Evolutionary conservation across 2,113 vertebrate species (phyloP), one percentile per base, ranked within the genome.

Genomic region (Illadopsis cleaveri): DNA sequence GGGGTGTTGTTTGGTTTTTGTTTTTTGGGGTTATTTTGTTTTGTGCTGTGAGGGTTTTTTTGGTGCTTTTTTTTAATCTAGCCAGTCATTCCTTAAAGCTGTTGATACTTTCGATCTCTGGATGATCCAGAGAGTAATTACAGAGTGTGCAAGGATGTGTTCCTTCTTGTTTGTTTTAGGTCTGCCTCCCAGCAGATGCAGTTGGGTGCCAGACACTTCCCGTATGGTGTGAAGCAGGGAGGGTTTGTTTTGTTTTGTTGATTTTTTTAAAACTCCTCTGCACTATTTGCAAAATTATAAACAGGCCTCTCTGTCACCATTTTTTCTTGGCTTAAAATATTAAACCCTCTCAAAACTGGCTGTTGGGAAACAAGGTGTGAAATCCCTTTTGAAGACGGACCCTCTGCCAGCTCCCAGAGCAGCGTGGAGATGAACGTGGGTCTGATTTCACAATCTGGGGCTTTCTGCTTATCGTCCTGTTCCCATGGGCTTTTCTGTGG

Each of bases 401-500:
- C 33, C 38, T 64, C 31, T 64, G 27, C 33, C 33, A 30, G 35
- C 35, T 85, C 79, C 44, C 6, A 0, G 50, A 38, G n/a, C 2
- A 1, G 6, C 0, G 0, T 18, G 27, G 50, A 82, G 23, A 35
- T 25, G 45, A 86, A 20, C 0, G 0, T 7, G 9, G n/a, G 20
- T 42, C 14, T 0, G 7, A 51, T 94, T 95, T 81, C 57, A 22
- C 83, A 92, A 75, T 78, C 45, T 0, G 1, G 28, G 45, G 16
- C 22, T 93, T 94, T 94, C 70, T 87, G 61, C 73, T 76, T 37
- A 9, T 57, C 1, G 0, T 76, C 76, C 57, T 19, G 24, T 77
- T 96, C 84, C 81, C 81, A 21, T 91, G 89, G 91, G 91, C 5
- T 92, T 79, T 89, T n/a, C 69, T 57, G 69, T 89, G 93, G 81